These are phyloP conservation scores for Augochlorella aurata DNA, from an alignment of 2,888 invertebrate species.

Conservation along the genomic window DNA sequence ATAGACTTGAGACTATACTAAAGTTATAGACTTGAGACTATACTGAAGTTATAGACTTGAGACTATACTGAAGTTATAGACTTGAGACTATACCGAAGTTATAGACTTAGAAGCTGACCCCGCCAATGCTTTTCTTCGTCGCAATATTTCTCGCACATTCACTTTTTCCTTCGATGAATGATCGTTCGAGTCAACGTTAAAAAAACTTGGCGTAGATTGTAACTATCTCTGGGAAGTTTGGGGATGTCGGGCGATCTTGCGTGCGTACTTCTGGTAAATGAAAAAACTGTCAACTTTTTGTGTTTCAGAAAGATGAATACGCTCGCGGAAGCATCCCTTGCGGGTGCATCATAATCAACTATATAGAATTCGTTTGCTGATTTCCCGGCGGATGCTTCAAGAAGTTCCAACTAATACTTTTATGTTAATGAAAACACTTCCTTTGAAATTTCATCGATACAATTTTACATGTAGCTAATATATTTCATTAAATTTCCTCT, in stretches of 20 bases:
- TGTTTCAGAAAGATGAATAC: conserved; percentile 1
- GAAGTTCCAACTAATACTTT: background rate
- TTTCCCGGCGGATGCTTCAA: background rate
- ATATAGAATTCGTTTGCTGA: conserved; percentile 4
- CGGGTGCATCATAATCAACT: background rate
- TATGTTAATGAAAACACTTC: background rate
- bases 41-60: no score
- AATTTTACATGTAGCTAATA: background rate
- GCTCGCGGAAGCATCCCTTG: background rate
- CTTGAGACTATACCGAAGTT: no score
- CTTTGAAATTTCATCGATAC: background rate
- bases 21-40: no score
- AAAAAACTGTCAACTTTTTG: conserved; percentile 7
- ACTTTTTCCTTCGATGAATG: background rate
- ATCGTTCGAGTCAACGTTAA: background rate
- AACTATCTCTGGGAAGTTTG: background rate
- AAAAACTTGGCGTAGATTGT: background rate
- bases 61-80: no score
- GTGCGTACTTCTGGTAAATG: background rate
- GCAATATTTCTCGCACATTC: background rate
- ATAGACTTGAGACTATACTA: no score
- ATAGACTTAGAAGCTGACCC: background rate
- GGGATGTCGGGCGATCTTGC: background rate
- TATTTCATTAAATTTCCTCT: background rate
- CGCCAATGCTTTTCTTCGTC: background rate